Conservation (phyloP, 2,888 invertebrate genomes). For the Papilio protenor region DNA sequence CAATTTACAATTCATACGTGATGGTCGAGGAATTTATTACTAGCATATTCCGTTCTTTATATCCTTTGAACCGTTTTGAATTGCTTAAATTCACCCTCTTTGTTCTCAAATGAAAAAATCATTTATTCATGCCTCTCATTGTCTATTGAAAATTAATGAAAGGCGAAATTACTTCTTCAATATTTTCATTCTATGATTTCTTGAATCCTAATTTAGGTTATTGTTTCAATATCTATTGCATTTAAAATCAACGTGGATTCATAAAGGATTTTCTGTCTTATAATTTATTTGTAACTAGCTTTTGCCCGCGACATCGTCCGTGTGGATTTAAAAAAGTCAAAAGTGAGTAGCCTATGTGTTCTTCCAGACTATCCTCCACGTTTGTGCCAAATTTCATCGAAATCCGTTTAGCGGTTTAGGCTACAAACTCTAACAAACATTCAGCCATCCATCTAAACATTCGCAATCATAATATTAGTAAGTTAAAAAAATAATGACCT, state of each 20-base stretch:
- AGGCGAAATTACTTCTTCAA: conserved; percentile 30
- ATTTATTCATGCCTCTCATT: conserved; percentile 33
- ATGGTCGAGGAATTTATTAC: conserved; percentile 6
- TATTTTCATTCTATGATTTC: conserved; percentile 13
- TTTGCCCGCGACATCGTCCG: no score
- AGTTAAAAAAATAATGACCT: no score
- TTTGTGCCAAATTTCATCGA: no score
- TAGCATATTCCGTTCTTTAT: conserved; percentile 22
- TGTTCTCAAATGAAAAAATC: conserved; percentile 34
- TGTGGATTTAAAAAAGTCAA: no score
- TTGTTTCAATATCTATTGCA: background rate
- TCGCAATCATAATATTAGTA: no score
- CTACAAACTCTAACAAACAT: no score
- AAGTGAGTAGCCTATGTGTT: no score
- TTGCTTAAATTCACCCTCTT: conserved; percentile 34
- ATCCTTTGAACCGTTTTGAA: conserved; percentile 27
- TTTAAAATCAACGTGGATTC: background rate
- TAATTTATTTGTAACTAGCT: no score
- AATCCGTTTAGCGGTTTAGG: no score
- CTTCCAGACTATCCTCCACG: no score
- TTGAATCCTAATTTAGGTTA: background rate
- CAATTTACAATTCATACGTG: background rate
- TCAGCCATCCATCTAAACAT: no score
- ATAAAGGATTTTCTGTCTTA: background rate
- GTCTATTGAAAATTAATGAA: conserved; percentile 35